Base-by-base conservation (phyloP, 1,140 invertebrate species). In the Lysiphlebus fabarum region DNA sequence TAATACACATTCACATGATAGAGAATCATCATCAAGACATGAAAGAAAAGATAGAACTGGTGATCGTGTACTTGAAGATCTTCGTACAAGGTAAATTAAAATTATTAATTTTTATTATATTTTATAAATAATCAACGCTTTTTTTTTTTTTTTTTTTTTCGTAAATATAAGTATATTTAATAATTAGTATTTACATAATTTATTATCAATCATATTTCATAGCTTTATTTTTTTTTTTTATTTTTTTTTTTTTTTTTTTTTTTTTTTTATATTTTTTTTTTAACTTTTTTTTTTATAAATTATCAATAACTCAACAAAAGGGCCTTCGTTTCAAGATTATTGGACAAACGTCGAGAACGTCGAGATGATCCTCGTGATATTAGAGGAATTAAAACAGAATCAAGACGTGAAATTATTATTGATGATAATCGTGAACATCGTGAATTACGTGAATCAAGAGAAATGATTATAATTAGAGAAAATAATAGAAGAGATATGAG, bases 51-150 rank as follows among this genome's bases (percentile, higher is more conserved):
- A 81, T 75, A 82, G 76, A 76, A 85, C 65, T 68, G 83, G 70
- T 64, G 82, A 75, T 76, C 75, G 67, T 64, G 84, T 85, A 58
- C 79, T 90, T 53, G 87, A 90, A 70, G 89, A 91, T 79, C 79
- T 91, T 65, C 82, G 89, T 65, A 87, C 87, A 67, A 82, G 88
- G 69, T 80, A 62, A 44, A 41, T 45, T n/a, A 33, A 38, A 38
- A 53, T 14, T 9, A n/a, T 47, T 12, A 34, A 41, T 7, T 49
- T 56, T 45, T 36, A 36, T 38, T 43, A 1, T 36, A n/a, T 55
- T 47, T 26, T 9, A 34, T 36, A 8, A 34, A n/a, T n/a, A n/a
- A n/a, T n/a, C n/a, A n/a, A n/a, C n/a, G n/a, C n/a, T n/a, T n/a
- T n/a, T n/a, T n/a, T n/a, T n/a, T n/a, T n/a, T n/a, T n/a, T n/a